Conservation (phyloP, 2,888 invertebrate genomes). For the Pelosia muscerda region DNA sequence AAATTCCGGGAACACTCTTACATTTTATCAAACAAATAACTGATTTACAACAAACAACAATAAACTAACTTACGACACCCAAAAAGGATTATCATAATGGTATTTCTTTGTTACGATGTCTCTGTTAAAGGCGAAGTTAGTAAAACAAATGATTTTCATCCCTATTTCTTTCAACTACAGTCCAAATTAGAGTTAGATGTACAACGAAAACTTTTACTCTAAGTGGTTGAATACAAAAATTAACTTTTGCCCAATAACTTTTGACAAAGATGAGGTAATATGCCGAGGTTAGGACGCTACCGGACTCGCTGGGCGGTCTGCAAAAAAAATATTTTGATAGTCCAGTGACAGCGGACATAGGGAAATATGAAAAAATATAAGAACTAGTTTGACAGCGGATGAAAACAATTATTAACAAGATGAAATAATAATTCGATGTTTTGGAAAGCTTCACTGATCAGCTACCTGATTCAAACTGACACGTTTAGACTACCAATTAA, state of each 20-base stretch:
- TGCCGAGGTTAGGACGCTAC: conserved; percentile 67
- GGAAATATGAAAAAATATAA: conserved; percentile 31
- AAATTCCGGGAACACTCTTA: conserved; percentile 36
- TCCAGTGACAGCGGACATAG: conserved; percentile 42
- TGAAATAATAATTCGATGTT: not conserved
- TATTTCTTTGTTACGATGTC: conserved; percentile 68
- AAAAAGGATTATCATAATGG: conserved; percentile 77
- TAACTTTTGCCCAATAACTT: conserved; percentile 77
- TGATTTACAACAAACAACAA: conserved; percentile 54
- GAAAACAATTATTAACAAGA: conserved; percentile 22
- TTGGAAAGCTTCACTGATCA: not conserved
- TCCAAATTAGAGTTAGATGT: conserved; percentile 4
- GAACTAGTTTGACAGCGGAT: conserved; percentile 30
- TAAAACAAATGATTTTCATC: conserved; percentile 5
- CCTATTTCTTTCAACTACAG: conserved; percentile 25
- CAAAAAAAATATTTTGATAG: conserved; percentile 57
- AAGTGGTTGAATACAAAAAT: conserved; percentile 57
- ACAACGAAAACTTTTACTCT: not conserved
- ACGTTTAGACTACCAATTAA: not conserved
- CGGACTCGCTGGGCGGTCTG: conserved; percentile 82
- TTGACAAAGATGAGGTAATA: conserved; percentile 69
- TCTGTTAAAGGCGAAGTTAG: conserved; percentile 14
- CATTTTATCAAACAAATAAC: conserved; percentile 40
- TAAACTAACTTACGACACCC: conserved; percentile 64
- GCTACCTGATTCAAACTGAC: not conserved